Evolutionary conservation across 2,113 vertebrate genomes (phyloP).

Genomic region (Neogobius melanostomus): DNA sequence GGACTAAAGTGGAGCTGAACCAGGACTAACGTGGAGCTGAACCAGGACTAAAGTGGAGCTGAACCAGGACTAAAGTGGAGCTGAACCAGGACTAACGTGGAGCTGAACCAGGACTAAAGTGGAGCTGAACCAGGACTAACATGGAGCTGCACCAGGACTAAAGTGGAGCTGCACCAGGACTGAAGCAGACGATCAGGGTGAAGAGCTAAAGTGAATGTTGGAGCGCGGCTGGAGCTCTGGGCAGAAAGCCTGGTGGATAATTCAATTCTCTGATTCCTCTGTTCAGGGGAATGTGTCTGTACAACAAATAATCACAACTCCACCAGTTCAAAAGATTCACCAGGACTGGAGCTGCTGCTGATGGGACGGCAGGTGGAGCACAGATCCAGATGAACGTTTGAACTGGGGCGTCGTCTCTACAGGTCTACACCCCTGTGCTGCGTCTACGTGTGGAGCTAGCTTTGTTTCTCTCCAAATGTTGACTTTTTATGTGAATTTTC

Average conservation of each 20-base stretch:
- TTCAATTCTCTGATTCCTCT: too few relatives aligned
- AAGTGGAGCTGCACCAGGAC: background rate
- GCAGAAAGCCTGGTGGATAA: background rate
- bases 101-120: background rate
- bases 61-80: background rate
- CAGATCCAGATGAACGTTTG: too few relatives aligned
- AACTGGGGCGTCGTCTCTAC: background rate
- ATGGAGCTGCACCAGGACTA: background rate
- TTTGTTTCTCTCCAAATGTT: slow-evolving; percentile 3
- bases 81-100: too few relatives aligned
- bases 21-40: background rate
- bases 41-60: background rate
- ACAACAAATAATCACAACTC: too few relatives aligned
- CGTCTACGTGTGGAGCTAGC: slow-evolving; percentile 16
- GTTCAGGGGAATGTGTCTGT: too few relatives aligned
- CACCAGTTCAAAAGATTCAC: too few relatives aligned
- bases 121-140: too few relatives aligned
- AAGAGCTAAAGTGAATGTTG: background rate
- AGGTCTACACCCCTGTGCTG: background rate
- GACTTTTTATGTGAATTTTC: background rate
- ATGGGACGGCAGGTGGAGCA: too few relatives aligned
- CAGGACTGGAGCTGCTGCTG: too few relatives aligned
- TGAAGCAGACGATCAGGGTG: background rate
- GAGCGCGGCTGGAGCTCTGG: background rate
- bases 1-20: background rate